Evolutionary conservation across 2,797 vertebrate genomes (phyloP).

Genomic region (Acrossocheilus wenchowensis): DNA sequence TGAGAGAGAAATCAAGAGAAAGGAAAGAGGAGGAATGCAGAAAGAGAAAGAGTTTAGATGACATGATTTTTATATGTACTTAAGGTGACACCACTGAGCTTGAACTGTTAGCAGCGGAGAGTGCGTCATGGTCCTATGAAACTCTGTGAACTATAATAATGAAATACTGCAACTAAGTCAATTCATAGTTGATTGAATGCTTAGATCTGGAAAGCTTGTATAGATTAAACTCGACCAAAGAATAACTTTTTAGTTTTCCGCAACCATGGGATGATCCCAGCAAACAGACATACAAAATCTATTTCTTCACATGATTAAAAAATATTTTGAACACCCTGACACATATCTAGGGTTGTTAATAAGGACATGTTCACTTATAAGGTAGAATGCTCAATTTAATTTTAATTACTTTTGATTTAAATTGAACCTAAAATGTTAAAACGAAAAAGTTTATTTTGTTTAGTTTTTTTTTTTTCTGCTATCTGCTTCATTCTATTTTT

Average conservation of each 20-base stretch:
- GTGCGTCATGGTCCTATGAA: not conserved
- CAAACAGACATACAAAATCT: not conserved
- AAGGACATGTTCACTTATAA: not conserved
- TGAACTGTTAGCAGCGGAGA: not conserved
- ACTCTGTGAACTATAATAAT: slow-evolving; percentile 3
- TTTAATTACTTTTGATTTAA: not conserved
- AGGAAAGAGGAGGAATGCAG: not conserved
- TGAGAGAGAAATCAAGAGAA: slow-evolving; percentile 2
- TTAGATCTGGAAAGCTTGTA: not conserved
- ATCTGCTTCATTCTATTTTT: slow-evolving; percentile 56
- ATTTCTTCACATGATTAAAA: not conserved
- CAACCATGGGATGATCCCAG: not conserved
- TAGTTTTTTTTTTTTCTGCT: not conserved
- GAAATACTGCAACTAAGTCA: not conserved
- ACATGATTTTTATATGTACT: not conserved
- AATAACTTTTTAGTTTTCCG: not conserved
- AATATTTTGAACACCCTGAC: not conserved
- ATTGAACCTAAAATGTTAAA: not conserved
- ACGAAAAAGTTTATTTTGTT: not conserved
- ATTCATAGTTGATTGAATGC: not conserved
- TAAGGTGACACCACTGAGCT: slow-evolving; percentile 5
- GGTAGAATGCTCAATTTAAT: not conserved
- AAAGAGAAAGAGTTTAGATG: not conserved
- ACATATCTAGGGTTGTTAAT: not conserved
- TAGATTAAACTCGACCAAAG: not conserved